These are phyloP conservation scores for Drosophila buzzatii DNA, from an alignment of 2,888 invertebrate genomes.

Conservation along the genomic window DNA sequence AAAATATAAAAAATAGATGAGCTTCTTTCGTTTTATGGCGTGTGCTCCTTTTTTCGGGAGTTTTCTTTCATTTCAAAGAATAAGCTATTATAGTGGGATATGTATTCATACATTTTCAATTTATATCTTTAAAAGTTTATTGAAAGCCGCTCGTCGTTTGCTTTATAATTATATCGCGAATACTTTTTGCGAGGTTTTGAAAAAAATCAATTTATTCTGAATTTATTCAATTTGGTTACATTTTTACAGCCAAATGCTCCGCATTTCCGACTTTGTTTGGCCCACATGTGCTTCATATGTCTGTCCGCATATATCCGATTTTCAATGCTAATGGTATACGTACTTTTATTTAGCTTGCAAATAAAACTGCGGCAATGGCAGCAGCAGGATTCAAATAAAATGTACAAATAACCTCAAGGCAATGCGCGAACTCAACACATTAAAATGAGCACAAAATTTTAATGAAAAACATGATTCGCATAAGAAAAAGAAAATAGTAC, in stretches of 20 bases:
- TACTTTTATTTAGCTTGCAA: conserved; percentile 30
- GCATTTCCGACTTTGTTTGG: conserved; percentile 4
- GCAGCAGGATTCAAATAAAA: conserved; percentile 42
- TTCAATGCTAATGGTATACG: conserved; percentile 21
- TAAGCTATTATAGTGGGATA: not conserved
- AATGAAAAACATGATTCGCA: conserved; percentile 56
- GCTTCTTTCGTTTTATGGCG: conserved; percentile 49
- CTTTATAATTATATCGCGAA: not conserved
- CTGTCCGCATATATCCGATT: conserved; percentile 15
- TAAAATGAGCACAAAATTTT: conserved; percentile 64
- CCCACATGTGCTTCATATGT: conserved; percentile 15
- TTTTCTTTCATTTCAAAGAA: not conserved
- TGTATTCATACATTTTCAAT: not conserved
- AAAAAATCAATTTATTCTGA: not conserved
- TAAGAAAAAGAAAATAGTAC: conserved; percentile 1
- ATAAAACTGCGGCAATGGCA: conserved; percentile 17
- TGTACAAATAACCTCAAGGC: conserved; percentile 58
- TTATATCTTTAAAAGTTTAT: too few relatives aligned
- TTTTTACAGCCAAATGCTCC: not conserved
- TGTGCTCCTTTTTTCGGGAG: not conserved
- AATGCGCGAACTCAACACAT: conserved; percentile 37
- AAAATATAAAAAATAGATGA: conserved; percentile 69
- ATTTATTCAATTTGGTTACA: not conserved
- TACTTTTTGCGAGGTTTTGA: not conserved
- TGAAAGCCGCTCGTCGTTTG: too few relatives aligned